These are phyloP conservation scores for Schizaphis graminum DNA, from an alignment of 2,888 invertebrate genomes.

Conservation along the genomic window DNA sequence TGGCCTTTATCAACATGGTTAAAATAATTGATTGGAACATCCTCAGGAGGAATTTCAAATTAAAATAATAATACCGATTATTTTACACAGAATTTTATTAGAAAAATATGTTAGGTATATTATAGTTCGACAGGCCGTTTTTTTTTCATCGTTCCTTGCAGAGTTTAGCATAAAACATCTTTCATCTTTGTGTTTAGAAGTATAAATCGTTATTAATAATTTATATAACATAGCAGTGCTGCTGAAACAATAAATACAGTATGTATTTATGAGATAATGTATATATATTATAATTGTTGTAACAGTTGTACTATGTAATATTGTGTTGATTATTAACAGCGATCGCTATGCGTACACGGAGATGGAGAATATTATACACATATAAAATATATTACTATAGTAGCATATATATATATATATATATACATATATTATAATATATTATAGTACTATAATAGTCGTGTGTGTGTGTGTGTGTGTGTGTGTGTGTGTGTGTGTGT, in stretches of 20 bases:
- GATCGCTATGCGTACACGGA: not conserved
- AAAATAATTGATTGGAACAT: not conserved
- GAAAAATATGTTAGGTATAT: too few species aligned
- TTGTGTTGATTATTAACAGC: slow-evolving; percentile 21
- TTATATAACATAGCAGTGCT: not conserved
- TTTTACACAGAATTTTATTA: too few species aligned
- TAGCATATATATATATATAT: not conserved
- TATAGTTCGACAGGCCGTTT: not conserved
- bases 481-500: not conserved
- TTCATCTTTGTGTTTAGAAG: not conserved
- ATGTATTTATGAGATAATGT: not conserved
- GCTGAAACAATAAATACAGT: not conserved
- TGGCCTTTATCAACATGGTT: not conserved
- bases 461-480: not conserved
- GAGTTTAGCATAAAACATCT: not conserved
- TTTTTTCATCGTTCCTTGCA: not conserved
- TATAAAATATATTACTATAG: not conserved
- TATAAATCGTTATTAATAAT: not conserved
- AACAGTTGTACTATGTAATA: not conserved
- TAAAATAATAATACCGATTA: too few species aligned
- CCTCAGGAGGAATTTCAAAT: not conserved
- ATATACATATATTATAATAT: not conserved
- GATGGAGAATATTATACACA: not conserved
- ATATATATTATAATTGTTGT: not conserved
- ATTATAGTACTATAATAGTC: not conserved